A percentile compares a stretch with the other conserved stretches of the same genome.
Evolutionary conservation across 2,888 invertebrate genomes (phyloP).

Genomic region (Drosophila barbarae): DNA sequence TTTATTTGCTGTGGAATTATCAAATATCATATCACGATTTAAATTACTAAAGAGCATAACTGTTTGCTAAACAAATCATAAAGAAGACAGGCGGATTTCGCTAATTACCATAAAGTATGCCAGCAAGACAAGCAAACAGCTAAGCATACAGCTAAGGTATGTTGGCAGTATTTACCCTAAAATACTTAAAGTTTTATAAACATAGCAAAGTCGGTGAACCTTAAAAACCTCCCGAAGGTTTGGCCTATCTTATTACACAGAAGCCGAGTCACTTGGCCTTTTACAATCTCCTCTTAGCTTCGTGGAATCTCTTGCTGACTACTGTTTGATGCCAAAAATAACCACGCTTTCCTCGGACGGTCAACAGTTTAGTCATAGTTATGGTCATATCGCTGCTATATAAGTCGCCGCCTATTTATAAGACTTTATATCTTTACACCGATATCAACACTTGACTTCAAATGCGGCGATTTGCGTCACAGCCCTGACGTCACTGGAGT

Average conservation of each 20-base stretch:
- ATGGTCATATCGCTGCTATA: conserved; percentile 6
- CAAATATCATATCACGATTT: background rate
- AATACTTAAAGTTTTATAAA: background rate
- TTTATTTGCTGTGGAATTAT: background rate
- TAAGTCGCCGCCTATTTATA: conserved; percentile 6
- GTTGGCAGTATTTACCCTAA: background rate
- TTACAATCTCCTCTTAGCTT: conserved; percentile 19
- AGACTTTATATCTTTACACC: conserved; percentile 34
- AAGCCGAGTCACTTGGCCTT: conserved; percentile 15
- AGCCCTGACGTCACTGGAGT: conserved; percentile 50
- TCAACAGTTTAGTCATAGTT: conserved; percentile 38
- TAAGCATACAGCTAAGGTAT: background rate
- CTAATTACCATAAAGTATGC: conserved; percentile 2
- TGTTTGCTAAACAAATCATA: too few relatives aligned
- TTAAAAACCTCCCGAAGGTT: conserved; percentile 8
- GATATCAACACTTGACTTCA: conserved; percentile 59
- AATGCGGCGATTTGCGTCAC: conserved; percentile 49
- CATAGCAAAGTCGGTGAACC: too few relatives aligned
- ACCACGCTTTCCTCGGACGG: conserved; percentile 7
- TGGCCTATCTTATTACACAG: background rate
- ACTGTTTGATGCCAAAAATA: conserved; percentile 13
- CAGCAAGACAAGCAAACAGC: background rate
- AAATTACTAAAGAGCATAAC: background rate
- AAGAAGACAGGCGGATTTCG: background rate
- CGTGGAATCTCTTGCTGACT: conserved; percentile 28